Conservation (phyloP, 2,797 vertebrate species). For the Microhierax caerulescens region DNA sequence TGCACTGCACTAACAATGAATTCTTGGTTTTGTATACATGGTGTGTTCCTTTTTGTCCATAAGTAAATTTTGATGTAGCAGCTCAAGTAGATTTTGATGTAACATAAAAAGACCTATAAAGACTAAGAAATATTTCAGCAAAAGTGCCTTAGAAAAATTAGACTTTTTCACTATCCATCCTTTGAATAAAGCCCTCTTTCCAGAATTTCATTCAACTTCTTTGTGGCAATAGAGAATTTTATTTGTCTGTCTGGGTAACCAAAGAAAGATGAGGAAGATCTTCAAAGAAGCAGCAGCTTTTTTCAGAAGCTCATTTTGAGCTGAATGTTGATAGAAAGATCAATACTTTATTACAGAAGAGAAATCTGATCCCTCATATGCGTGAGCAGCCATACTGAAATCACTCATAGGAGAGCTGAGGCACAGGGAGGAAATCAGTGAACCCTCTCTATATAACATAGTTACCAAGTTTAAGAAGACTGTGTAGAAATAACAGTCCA, state of each 20-base stretch:
- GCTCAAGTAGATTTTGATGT: too few species aligned
- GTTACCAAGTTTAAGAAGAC: background rate
- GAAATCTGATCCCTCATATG: background rate
- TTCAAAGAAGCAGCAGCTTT: background rate
- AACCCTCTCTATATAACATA: background rate
- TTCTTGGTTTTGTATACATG: background rate
- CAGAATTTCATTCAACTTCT: background rate
- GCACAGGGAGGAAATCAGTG: background rate
- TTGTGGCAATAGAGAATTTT: background rate
- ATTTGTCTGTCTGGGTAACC: background rate
- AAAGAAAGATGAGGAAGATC: background rate
- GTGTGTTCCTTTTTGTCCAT: background rate
- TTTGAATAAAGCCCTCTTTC: background rate
- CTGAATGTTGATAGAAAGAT: background rate
- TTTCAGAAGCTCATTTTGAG: background rate
- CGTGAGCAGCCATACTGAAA: background rate
- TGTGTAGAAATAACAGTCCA: background rate
- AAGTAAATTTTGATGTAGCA: background rate
- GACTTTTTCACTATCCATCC: background rate
- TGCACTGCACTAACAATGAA: background rate
- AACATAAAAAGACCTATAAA: background rate
- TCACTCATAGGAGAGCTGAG: background rate
- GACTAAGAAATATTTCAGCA: background rate
- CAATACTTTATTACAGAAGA: background rate
- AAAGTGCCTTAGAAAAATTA: background rate